Conservation (phyloP, 2,888 invertebrate species). For the Exocentrus adspersus region DNA sequence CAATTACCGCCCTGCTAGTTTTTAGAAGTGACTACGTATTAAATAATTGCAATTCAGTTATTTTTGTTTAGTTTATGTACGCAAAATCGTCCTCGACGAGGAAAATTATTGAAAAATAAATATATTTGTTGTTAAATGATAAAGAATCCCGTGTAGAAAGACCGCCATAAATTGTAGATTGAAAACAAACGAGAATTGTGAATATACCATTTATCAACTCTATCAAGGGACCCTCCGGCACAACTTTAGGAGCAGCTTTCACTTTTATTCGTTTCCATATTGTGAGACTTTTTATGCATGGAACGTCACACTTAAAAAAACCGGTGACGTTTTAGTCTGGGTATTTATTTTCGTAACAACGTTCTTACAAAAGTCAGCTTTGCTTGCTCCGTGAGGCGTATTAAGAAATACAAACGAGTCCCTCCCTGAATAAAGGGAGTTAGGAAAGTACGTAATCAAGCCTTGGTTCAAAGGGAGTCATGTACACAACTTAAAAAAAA, state of each 20-base stretch:
- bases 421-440: too few species aligned
- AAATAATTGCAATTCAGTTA: too few species aligned
- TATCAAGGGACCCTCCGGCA: conserved; percentile 3
- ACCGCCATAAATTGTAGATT: conserved; percentile 9
- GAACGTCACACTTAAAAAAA: neutral
- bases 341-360: neutral
- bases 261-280: conserved; percentile 8
- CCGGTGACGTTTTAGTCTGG: neutral
- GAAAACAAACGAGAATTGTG: conserved; percentile 8
- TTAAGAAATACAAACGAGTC: too few species aligned
- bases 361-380: neutral
- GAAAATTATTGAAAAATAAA: neutral
- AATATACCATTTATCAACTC: conserved; percentile 8
- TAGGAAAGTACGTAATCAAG: too few species aligned
- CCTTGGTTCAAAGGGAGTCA: too few species aligned
- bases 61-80: too few species aligned
- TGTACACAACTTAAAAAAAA: too few species aligned
- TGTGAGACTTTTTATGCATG: conserved; percentile 5
- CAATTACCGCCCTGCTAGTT: too few species aligned
- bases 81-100: too few species aligned
- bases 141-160: neutral
- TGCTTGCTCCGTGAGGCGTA: neutral
- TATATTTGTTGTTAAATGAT: neutral
- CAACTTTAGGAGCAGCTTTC: conserved; percentile 1
- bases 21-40: too few species aligned